phyloP scores from a whole-genome alignment of 2,113 vertebrate genomes.

The Hippopotamus amphibius region DNA sequence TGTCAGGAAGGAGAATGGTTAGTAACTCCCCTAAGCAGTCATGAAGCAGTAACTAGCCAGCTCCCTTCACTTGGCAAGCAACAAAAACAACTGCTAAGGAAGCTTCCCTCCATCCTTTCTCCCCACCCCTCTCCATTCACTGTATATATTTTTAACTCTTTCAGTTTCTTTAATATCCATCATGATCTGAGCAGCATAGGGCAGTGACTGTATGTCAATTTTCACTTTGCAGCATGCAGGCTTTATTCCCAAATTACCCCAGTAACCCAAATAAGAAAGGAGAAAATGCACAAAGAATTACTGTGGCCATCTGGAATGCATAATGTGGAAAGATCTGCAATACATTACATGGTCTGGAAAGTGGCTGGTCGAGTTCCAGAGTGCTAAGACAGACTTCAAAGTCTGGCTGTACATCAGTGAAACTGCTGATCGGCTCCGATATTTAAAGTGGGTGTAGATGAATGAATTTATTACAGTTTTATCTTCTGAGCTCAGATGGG shows the following conservation, averaged over 20 bases:
- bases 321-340: conserved; percentile 89
- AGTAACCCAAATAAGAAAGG: conserved; percentile 86
- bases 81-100: background rate
- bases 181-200: conserved; percentile 52
- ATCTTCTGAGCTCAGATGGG: conserved; percentile 86
- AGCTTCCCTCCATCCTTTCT: no score
- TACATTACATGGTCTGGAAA: conserved; percentile 92
- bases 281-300: conserved; percentile 86
- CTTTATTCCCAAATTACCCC: conserved; percentile 84
- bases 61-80: background rate
- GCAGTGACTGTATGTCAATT: conserved; percentile 76
- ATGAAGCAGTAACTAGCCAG: background rate
- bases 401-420: conserved; percentile 90
- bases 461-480: conserved; percentile 92
- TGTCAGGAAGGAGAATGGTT: background rate
- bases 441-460: conserved; percentile 90
- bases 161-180: conserved; percentile 65
- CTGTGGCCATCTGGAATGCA: conserved; percentile 90
- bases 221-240: conserved; percentile 82
- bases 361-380: conserved; percentile 90
- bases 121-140: background rate
- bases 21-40: background rate
- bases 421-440: conserved; percentile 88
- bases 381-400: conserved; percentile 94
- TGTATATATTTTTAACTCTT: conserved; percentile 52